Percentiles rank a stretch among this genome's conserved stretches.
phyloP scores from a whole-genome alignment of 2,888 invertebrate genomes.

The Trachelus tabidus region DNA sequence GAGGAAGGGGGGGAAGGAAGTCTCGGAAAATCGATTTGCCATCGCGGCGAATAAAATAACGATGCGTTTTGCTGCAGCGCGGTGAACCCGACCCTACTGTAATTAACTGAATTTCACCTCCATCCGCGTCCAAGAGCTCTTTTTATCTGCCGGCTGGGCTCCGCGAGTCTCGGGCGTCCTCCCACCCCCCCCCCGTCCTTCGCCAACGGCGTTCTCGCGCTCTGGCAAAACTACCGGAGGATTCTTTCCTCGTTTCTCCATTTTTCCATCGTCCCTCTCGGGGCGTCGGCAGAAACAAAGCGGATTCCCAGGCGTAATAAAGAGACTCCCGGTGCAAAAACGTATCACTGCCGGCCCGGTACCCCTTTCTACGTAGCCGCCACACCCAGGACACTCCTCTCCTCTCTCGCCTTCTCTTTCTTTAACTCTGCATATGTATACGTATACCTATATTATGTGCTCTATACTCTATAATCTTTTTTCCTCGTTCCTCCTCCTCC shows the following conservation, averaged over 20 bases:
- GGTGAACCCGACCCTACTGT: slow-evolving; percentile 7
- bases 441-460: background rate
- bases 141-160: background rate
- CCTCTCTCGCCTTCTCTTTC: background rate
- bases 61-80: slow-evolving; percentile 24
- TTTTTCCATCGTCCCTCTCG: slow-evolving; percentile 25
- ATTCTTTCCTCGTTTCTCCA: slow-evolving; percentile 27
- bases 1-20: slow-evolving; percentile 6
- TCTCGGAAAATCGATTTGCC: slow-evolving; percentile 30
- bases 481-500: slow-evolving; percentile 12
- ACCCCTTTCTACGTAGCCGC: slow-evolving; percentile 14
- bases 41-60: slow-evolving; percentile 27
- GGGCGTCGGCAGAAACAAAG: slow-evolving; percentile 55
- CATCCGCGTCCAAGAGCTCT: background rate
- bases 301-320: slow-evolving; percentile 60
- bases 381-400: slow-evolving; percentile 11
- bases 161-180: background rate
- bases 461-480: background rate
- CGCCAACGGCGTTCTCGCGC: slow-evolving; percentile 1
- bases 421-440: background rate
- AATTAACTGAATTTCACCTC: slow-evolving; percentile 13
- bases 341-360: slow-evolving; percentile 39
- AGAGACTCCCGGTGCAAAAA: slow-evolving; percentile 51
- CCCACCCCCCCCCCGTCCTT: background rate
- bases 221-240: slow-evolving; percentile 5